Evolutionary conservation across 1,140 invertebrate genomes (phyloP).

Genomic region (Cephus cinctus): DNA sequence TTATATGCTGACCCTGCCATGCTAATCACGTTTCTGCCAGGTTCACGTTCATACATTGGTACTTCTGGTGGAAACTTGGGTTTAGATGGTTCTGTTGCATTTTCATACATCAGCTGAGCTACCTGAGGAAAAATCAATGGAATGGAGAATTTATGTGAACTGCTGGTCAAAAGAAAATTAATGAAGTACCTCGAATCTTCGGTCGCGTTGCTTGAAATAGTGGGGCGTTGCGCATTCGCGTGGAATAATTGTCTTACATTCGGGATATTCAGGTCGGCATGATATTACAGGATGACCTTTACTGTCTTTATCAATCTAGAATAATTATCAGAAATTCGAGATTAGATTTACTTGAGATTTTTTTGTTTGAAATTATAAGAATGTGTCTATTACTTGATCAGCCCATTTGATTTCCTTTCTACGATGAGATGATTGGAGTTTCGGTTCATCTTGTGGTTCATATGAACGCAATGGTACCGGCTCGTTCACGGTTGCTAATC

Average conservation of each 20-base stretch:
- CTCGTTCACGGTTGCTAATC: background rate
- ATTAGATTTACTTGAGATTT: background rate
- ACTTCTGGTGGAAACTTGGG: background rate
- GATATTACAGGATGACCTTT: slow-evolving; percentile 8
- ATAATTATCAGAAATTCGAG: slow-evolving; percentile 6
- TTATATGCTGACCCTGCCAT: too few species aligned
- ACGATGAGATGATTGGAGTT: background rate
- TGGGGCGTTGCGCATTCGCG: background rate
- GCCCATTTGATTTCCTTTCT: slow-evolving; percentile 17
- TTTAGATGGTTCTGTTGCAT: background rate
- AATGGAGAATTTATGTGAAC: background rate
- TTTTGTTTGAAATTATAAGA: slow-evolving; percentile 12
- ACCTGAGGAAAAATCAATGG: background rate
- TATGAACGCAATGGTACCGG: background rate
- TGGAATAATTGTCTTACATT: slow-evolving; percentile 7
- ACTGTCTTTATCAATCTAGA: slow-evolving; percentile 6
- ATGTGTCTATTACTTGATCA: slow-evolving; percentile 9
- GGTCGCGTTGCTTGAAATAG: background rate
- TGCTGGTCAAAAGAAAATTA: background rate
- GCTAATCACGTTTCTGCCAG: too few species aligned
- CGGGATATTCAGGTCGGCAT: slow-evolving; percentile 4
- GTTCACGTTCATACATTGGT: too few species aligned
- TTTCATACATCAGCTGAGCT: background rate
- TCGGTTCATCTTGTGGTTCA: background rate
- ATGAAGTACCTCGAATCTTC: background rate